These are phyloP conservation scores for Pachydiplax longipennis DNA, from an alignment of 2,888 invertebrate species.

Conservation along the genomic window DNA sequence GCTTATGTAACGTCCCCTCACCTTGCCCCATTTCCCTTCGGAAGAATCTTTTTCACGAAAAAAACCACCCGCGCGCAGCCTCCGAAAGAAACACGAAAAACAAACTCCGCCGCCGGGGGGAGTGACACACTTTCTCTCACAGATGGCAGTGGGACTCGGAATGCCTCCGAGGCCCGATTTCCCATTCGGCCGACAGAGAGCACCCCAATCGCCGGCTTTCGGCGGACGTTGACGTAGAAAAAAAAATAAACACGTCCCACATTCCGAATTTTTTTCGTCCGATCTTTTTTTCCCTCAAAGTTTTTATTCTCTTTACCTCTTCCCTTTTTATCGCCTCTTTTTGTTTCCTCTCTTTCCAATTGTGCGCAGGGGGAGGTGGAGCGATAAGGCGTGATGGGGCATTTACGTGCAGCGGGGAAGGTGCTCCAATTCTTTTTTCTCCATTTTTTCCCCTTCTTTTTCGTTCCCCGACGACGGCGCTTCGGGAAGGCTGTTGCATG, in stretches of 20 bases:
- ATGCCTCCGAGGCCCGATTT: not conserved
- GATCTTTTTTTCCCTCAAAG: not conserved
- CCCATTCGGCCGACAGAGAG: not conserved
- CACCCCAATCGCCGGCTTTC: not conserved
- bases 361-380: not conserved
- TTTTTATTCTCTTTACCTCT: not conserved
- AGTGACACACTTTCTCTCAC: not conserved
- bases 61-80: not conserved
- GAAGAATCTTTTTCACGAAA: not conserved
- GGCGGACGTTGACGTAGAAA: not conserved
- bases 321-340: not conserved
- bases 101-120: not conserved
- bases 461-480: not conserved
- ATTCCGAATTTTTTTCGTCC: not conserved
- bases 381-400: not conserved
- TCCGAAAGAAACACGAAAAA: not conserved
- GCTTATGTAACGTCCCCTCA: not conserved
- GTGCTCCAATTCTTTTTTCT: not conserved
- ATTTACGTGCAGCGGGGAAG: not conserved
- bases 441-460: not conserved
- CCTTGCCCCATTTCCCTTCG: not conserved
- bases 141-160: not conserved
- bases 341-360: not conserved
- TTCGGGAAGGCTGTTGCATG: not conserved
- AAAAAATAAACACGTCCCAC: not conserved